Base-by-base conservation (phyloP, 2,113 vertebrate genomes). In the Parus major region DNA sequence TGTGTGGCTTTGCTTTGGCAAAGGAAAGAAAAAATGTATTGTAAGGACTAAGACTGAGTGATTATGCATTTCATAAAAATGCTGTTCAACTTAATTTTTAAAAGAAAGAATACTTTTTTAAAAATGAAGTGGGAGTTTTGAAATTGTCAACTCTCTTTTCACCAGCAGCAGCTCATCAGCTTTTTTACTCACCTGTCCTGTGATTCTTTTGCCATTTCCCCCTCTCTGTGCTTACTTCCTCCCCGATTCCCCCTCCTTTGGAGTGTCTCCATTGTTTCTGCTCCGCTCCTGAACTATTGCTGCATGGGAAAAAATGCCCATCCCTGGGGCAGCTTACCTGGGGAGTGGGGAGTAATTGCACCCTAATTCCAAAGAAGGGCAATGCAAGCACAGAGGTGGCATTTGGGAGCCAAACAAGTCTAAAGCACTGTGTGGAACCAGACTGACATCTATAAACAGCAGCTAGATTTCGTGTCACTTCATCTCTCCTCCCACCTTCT, bases 211-310 rank as follows among this genome's bases (percentile, higher is more conserved):
- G 2, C 12, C 24, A 31, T 76, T 36, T 16, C 1, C 0, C 8
- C 5, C 1, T 9, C 1, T 2, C 41, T 7, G 4, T 1, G 4
- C 29, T 76, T 79, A 25, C 5, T 29, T 35, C 20, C 8, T 14
- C 3, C 9, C 20, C 1, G 0, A 6, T 57, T 41, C 4, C 11
- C 7, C 5, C 55, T 24, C 3, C 14, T 55, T 11, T 80, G 20
- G 53, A 76, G 18, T 16, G 28, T 27, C 39, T 76, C 25, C 21
- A 31, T 23, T 3, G 1, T 29, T 78, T 75, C 52, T 93, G n/a
- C 83, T 71, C 18, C 63, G 33, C 31, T 63, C 20, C 56, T 41
- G 56, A 55, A 49, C 25, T 42, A 2, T 12, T 61, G 50, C 46
- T 79, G 25, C 27, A 7, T 52, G 41, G 33, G n/a, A 41, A 31